Conservation (phyloP, 2,797 vertebrate genomes). For the Sebastes matsubarae region DNA sequence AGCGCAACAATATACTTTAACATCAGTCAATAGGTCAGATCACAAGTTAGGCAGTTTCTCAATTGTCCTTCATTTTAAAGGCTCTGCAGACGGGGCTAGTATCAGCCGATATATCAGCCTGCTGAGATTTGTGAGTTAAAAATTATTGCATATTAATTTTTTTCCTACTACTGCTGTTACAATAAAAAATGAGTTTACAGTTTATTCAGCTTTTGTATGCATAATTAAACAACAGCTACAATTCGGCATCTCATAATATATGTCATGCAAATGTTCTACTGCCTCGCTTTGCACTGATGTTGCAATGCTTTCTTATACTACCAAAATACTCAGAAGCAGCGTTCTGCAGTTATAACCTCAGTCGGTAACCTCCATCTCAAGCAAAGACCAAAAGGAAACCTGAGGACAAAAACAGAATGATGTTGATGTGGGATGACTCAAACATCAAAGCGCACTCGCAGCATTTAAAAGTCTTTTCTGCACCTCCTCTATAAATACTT, state of each 20-base stretch:
- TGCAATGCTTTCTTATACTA: not conserved
- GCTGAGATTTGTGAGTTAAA: not conserved
- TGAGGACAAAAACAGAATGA: constrained; percentile 25
- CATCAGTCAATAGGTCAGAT: not conserved
- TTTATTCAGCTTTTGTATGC: not conserved
- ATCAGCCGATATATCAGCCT: not conserved
- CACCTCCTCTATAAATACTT: constrained; percentile 42
- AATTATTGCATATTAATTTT: not conserved
- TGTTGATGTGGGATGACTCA: constrained; percentile 42
- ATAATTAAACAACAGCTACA: not conserved
- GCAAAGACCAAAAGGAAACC: constrained; percentile 24
- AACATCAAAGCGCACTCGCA: constrained; percentile 40
- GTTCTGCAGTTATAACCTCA: not conserved
- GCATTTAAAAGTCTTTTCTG: constrained; percentile 43
- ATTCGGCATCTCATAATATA: not conserved
- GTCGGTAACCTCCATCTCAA: not conserved
- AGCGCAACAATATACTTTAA: not conserved
- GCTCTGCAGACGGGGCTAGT: not conserved
- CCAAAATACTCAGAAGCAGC: not conserved
- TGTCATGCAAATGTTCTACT: not conserved
- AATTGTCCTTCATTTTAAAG: not conserved
- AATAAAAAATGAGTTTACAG: not conserved
- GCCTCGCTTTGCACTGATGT: not conserved
- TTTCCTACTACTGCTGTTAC: not conserved
- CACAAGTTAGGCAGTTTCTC: not conserved